These are phyloP conservation scores for Sturnus vulgaris DNA, from an alignment of 2,113 vertebrate species.

Conservation along the genomic window DNA sequence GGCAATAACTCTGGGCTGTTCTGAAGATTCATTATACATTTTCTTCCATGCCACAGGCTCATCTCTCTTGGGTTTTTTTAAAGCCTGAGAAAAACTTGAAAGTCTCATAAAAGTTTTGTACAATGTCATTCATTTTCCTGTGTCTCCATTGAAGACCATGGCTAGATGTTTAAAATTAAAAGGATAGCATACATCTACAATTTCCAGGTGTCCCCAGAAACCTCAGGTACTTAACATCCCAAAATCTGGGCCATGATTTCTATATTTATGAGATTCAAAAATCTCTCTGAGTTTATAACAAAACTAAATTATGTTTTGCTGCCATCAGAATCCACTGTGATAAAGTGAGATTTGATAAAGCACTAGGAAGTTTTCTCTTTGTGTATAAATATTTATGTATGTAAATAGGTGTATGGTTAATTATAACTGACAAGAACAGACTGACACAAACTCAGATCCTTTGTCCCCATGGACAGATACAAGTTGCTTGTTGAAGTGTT, in stretches of 20 bases:
- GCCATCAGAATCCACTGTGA: slow-evolving; percentile 40
- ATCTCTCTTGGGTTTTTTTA: neutral
- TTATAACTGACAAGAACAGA: slow-evolving; percentile 69
- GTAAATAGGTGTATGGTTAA: slow-evolving; percentile 67
- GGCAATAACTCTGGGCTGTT: neutral
- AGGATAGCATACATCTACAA: neutral
- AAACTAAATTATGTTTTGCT: slow-evolving; percentile 56
- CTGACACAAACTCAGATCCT: slow-evolving; percentile 73
- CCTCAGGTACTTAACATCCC: neutral
- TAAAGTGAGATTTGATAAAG: slow-evolving; percentile 57
- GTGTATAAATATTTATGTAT: slow-evolving; percentile 78
- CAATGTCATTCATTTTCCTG: neutral
- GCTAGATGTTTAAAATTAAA: neutral
- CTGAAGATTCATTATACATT: neutral
- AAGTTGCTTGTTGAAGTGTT: slow-evolving; percentile 69
- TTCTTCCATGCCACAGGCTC: neutral
- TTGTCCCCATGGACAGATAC: slow-evolving; percentile 68
- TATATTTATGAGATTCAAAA: slow-evolving; percentile 16
- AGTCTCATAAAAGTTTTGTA: neutral
- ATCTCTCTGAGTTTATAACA: slow-evolving; percentile 42
- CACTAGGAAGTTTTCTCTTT: slow-evolving; percentile 64
- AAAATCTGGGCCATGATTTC: neutral
- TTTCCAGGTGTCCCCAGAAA: neutral
- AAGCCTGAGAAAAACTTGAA: neutral
- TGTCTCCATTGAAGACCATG: neutral